These are phyloP conservation scores for Hirtodrosophila duncani DNA, from an alignment of 2,888 invertebrate genomes.

Conservation along the genomic window DNA sequence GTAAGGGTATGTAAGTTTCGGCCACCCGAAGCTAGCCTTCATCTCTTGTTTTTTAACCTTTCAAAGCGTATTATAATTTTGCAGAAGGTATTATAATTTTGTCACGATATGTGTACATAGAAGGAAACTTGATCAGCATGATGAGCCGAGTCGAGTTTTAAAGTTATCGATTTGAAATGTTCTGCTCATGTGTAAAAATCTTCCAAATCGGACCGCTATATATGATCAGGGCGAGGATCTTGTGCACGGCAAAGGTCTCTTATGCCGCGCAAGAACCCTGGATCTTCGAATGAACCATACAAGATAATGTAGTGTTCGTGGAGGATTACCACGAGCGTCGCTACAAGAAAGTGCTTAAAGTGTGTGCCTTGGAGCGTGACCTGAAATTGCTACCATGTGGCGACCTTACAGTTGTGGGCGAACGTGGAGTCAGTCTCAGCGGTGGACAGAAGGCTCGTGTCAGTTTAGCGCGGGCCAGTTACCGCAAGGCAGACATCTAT, in stretches of 20 bases:
- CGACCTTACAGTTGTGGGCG: constrained; percentile 81
- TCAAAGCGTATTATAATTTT: too few species aligned
- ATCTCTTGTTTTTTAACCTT: too few species aligned
- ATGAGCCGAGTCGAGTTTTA: too few species aligned
- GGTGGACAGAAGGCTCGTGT: constrained; percentile 88
- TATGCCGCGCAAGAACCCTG: constrained; percentile 92
- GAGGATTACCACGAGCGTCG: constrained; percentile 82
- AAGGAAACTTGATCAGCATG: too few species aligned
- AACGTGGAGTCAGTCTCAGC: constrained; percentile 85
- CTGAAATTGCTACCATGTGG: constrained; percentile 81
- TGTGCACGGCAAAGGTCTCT: constrained; percentile 83
- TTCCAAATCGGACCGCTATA: too few species aligned
- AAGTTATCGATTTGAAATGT: too few species aligned
- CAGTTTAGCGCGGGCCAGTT: constrained; percentile 87
- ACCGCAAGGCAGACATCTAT: constrained; percentile 86
- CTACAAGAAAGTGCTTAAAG: constrained; percentile 80
- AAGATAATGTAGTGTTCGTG: constrained; percentile 96
- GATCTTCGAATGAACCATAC: constrained; percentile 88
- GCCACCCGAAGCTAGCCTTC: too few species aligned
- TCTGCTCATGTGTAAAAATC: too few species aligned
- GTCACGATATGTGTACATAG: too few species aligned
- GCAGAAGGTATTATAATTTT: too few species aligned
- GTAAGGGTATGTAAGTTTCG: too few species aligned
- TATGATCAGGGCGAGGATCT: constrained; percentile 81
- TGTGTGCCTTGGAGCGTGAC: constrained; percentile 83